Percentiles rank a stretch among this genome's conserved stretches.
Evolutionary conservation across 2,888 invertebrate genomes (phyloP).

Genomic region (Catonia carolina): DNA sequence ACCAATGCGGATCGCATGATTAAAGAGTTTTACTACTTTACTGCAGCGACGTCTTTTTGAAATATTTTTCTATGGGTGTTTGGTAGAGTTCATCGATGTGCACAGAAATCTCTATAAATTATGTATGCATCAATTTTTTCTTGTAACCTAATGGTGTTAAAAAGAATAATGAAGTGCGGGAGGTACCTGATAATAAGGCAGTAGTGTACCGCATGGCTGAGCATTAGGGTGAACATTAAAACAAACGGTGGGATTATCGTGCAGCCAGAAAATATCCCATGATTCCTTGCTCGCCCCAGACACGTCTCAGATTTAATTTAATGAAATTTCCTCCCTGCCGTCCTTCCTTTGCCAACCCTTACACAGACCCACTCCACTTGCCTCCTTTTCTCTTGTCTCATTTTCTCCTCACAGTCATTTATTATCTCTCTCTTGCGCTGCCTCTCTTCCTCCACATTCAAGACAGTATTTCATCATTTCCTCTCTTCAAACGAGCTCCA

Average conservation of each 20-base stretch:
- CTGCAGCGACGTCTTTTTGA: too few relatives aligned
- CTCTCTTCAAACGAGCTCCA: slow-evolving; percentile 28
- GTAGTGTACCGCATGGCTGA: slow-evolving; percentile 6
- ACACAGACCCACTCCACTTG: neutral
- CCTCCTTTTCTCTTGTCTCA: slow-evolving; percentile 2
- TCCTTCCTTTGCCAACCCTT: slow-evolving; percentile 1
- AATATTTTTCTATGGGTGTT: too few relatives aligned
- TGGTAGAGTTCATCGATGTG: too few relatives aligned
- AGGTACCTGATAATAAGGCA: neutral
- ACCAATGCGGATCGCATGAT: too few relatives aligned
- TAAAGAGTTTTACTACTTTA: too few relatives aligned
- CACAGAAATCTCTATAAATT: too few relatives aligned
- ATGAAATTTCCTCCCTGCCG: slow-evolving; percentile 1
- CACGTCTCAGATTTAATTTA: slow-evolving; percentile 11
- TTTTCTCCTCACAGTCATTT: slow-evolving; percentile 11
- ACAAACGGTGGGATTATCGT: slow-evolving; percentile 7
- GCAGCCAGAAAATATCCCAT: slow-evolving; percentile 6
- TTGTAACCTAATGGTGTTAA: too few relatives aligned
- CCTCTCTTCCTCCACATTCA: slow-evolving; percentile 14
- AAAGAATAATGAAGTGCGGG: slow-evolving; percentile 6
- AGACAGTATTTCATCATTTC: slow-evolving; percentile 28
- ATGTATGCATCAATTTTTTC: too few relatives aligned
- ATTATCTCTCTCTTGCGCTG: neutral
- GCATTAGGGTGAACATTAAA: slow-evolving; percentile 9
- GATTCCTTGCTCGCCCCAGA: slow-evolving; percentile 5